A percentile compares a stretch with the other conserved stretches of the same genome.
These are phyloP conservation scores for Achlya flavicornis DNA, from an alignment of 2,888 invertebrate species.

Conservation along the genomic window DNA sequence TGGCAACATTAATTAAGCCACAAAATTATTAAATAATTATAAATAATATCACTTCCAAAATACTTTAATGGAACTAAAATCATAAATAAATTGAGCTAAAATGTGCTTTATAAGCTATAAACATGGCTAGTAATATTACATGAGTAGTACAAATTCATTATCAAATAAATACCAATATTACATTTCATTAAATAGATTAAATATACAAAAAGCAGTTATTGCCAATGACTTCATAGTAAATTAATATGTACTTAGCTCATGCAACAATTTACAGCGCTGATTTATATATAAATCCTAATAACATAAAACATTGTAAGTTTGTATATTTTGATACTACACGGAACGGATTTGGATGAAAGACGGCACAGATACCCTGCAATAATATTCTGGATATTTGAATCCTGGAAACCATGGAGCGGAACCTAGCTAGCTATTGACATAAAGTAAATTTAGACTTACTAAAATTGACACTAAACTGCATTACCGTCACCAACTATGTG, in stretches of 20 bases:
- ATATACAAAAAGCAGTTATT: neutral
- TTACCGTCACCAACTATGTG: neutral
- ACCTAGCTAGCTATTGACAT: neutral
- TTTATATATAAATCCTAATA: neutral
- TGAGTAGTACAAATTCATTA: slow-evolving; percentile 7
- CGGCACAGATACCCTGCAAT: too few species aligned
- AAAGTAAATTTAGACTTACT: neutral
- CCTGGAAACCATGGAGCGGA: too few species aligned
- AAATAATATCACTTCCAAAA: slow-evolving; percentile 17
- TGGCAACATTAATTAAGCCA: slow-evolving; percentile 17
- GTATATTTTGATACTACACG: too few species aligned
- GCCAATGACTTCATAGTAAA: neutral
- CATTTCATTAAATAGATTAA: neutral
- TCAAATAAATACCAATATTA: neutral
- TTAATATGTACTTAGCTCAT: neutral
- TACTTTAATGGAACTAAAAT: slow-evolving; percentile 12
- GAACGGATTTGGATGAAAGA: too few species aligned
- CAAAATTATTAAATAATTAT: slow-evolving; percentile 13
- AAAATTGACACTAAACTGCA: slow-evolving; percentile 3
- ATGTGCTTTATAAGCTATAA: neutral
- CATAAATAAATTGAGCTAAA: slow-evolving; percentile 15
- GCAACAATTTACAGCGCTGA: neutral
- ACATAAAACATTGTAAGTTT: too few species aligned
- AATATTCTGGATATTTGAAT: too few species aligned
- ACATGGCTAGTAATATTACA: neutral